phyloP scores from a whole-genome alignment of 1,140 invertebrate species.

The Drosophila serrata region DNA sequence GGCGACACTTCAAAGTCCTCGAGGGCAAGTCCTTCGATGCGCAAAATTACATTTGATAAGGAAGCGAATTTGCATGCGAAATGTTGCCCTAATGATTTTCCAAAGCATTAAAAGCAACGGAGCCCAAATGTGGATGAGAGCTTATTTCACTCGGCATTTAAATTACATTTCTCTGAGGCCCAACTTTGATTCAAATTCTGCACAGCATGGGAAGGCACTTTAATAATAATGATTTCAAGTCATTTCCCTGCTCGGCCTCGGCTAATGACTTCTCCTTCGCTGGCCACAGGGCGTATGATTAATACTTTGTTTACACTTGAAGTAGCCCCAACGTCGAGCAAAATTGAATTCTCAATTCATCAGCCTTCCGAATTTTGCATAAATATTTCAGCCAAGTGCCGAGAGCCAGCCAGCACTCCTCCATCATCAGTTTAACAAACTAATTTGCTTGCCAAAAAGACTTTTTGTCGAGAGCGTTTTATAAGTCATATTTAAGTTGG shows the following conservation, averaged over 20 bases:
- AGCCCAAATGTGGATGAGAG: constrained; percentile 16
- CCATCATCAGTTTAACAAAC: constrained; percentile 51
- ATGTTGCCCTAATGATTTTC: constrained; percentile 49
- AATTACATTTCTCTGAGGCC: constrained; percentile 35
- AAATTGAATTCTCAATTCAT: constrained; percentile 50
- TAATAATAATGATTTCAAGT: constrained; percentile 51
- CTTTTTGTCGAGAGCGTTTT: constrained; percentile 31
- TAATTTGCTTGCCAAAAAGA: constrained; percentile 53
- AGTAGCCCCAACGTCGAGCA: constrained; percentile 30
- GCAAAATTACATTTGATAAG: constrained; percentile 37
- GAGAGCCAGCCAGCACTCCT: constrained; percentile 14
- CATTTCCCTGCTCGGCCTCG: constrained; percentile 32
- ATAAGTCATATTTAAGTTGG: constrained; percentile 51
- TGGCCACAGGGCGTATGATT: constrained; percentile 37
- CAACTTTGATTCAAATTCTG: constrained; percentile 23
- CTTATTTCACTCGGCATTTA: constrained; percentile 43
- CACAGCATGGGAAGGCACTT: constrained; percentile 16
- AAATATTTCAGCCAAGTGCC: constrained; percentile 27
- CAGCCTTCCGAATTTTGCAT: constrained; percentile 29
- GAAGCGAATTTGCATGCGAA: constrained; percentile 46
- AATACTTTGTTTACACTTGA: constrained; percentile 51
- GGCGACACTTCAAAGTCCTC: constrained; percentile 44
- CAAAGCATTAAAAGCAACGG: constrained; percentile 27
- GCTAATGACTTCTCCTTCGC: constrained; percentile 31
- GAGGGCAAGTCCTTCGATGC: constrained; percentile 10